Evolutionary conservation across 2,797 vertebrate species (phyloP).

Genomic region (Acanthurus leucopareius): DNA sequence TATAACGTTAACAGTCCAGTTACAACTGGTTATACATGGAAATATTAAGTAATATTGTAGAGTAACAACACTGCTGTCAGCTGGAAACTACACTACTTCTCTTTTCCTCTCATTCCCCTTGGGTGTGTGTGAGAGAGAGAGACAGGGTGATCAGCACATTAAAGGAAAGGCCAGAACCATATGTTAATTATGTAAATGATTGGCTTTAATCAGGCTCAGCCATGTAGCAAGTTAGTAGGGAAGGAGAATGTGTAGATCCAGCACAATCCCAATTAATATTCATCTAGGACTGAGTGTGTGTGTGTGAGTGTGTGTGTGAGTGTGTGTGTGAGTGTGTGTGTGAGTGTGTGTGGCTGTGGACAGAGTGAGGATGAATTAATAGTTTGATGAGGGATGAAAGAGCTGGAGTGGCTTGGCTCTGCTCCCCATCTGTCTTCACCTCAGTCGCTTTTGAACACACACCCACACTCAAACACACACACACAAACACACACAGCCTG

Average conservation of each 20-base stretch:
- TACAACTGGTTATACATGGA: neutral
- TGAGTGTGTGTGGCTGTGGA: slow-evolving; percentile 26
- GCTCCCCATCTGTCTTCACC: slow-evolving; percentile 90
- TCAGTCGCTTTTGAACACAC: slow-evolving; percentile 49
- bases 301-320: slow-evolving; percentile 73
- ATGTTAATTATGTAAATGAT: slow-evolving; percentile 99
- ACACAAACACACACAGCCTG: slow-evolving; percentile 12
- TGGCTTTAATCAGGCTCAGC: slow-evolving; percentile 97
- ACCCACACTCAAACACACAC: slow-evolving; percentile 14
- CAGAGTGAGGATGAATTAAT: slow-evolving; percentile 95
- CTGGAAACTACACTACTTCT: neutral
- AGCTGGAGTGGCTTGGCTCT: slow-evolving; percentile 89
- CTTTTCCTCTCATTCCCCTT: neutral
- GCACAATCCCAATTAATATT: slow-evolving; percentile 99
- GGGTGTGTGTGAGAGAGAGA: slow-evolving; percentile 17
- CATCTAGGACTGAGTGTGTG: slow-evolving; percentile 84
- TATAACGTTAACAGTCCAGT: neutral
- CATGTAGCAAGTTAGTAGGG: slow-evolving; percentile 95
- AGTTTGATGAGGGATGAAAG: slow-evolving; percentile 96
- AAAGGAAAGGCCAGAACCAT: slow-evolving; percentile 96
- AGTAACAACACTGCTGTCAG: neutral
- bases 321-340: slow-evolving; percentile 57
- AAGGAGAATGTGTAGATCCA: slow-evolving; percentile 95
- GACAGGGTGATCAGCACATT: slow-evolving; percentile 93
- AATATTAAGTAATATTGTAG: neutral